Evolutionary conservation across 2,888 invertebrate species (phyloP).

Genomic region (Athetis lepigone): DNA sequence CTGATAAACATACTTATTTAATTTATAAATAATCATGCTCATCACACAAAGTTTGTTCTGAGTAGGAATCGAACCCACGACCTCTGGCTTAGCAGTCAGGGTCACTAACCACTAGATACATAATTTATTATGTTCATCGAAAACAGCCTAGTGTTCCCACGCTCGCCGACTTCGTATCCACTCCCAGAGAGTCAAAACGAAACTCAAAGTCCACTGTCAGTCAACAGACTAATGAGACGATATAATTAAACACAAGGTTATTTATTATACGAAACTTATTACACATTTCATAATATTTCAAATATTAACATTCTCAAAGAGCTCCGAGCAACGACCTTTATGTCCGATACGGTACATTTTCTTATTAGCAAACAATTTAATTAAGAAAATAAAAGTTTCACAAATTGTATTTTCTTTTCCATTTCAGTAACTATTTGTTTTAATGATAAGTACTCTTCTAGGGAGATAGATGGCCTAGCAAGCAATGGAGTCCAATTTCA

Average conservation of each 20-base stretch:
- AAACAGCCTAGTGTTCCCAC: too few relatives aligned
- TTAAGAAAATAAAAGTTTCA: slow-evolving; percentile 26
- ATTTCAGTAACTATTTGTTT: slow-evolving; percentile 4
- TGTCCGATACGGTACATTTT: slow-evolving; percentile 21
- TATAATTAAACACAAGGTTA: slow-evolving; percentile 55
- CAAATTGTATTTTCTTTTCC: slow-evolving; percentile 3
- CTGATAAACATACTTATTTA: too few relatives aligned
- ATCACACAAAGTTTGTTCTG: too few relatives aligned
- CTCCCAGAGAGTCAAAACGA: slow-evolving; percentile 30
- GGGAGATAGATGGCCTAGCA: slow-evolving; percentile 5
- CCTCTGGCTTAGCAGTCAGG: too few relatives aligned
- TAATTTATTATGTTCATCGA: too few relatives aligned
- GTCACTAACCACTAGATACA: too few relatives aligned
- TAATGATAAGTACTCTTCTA: not conserved
- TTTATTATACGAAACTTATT: slow-evolving; percentile 26
- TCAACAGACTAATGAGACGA: slow-evolving; percentile 43
- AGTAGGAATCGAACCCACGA: too few relatives aligned
- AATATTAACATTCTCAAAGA: slow-evolving; percentile 21
- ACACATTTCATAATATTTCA: slow-evolving; percentile 29
- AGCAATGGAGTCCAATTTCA: not conserved
- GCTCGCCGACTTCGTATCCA: too few relatives aligned
- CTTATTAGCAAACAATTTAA: slow-evolving; percentile 25
- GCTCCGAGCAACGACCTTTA: slow-evolving; percentile 19
- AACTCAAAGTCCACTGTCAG: slow-evolving; percentile 46
- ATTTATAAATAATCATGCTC: too few relatives aligned